Evolutionary conservation across 2,888 invertebrate genomes (phyloP).

Genomic region (Oxycera nigricornis): DNA sequence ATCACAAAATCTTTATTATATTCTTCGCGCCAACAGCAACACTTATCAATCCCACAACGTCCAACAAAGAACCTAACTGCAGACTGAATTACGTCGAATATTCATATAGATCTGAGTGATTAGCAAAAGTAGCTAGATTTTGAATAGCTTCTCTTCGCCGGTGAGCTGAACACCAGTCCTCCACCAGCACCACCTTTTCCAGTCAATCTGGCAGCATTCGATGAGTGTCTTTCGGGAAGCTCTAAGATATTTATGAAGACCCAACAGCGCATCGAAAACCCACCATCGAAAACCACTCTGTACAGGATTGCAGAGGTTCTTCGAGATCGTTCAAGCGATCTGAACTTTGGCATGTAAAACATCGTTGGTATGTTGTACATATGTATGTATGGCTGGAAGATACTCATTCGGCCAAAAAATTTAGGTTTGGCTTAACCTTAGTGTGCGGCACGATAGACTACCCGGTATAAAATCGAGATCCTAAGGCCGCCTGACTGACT

Average conservation of each 20-base stretch:
- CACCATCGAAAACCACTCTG: not conserved
- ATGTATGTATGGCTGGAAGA: not conserved
- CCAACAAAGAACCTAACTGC: not conserved
- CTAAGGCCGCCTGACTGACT: constrained; percentile 7
- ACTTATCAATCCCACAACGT: no score
- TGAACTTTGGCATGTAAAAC: constrained; percentile 24
- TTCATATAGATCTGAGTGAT: constrained; percentile 10
- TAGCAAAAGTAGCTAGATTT: constrained; percentile 25
- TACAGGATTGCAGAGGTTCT: not conserved
- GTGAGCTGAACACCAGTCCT: not conserved
- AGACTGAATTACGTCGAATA: not conserved
- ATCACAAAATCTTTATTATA: no score
- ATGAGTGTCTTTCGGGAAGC: not conserved
- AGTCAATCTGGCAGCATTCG: not conserved
- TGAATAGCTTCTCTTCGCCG: not conserved
- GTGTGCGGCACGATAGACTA: no score
- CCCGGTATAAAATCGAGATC: no score
- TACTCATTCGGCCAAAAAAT: no score
- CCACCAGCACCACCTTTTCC: not conserved
- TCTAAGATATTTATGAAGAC: no score
- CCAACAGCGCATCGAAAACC: not conserved
- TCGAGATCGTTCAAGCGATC: not conserved
- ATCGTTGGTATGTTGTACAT: constrained; percentile 30
- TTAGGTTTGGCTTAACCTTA: no score
- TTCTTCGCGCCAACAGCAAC: no score